A percentile compares a stretch with the other conserved stretches of the same genome.
phyloP scores from a whole-genome alignment of 2,113 vertebrate genomes.

The Rattus norvegicus region GRCr8 NC_086026.1:111635501-111636000 shows the following conservation, averaged over 20 bases:
- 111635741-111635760: not conserved
- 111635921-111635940: not conserved
- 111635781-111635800: not conserved
- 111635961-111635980: slow-evolving; percentile 22
- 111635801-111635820: not conserved
- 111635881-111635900: not conserved
- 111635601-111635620: not conserved
- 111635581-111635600: not conserved
- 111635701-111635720: not conserved
- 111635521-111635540: slow-evolving; percentile 26
- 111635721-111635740: not conserved
- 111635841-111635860: not conserved
- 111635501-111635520: slow-evolving; percentile 14
- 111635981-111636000: slow-evolving; percentile 62
- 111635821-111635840: not conserved
- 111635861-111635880: not conserved
- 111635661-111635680: slow-evolving; percentile 1
- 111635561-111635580: not conserved
- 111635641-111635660: not conserved
- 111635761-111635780: not conserved
- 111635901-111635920: not conserved
- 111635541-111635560: not conserved
- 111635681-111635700: not conserved
- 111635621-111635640: not conserved
- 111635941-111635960: not conserved